Percentiles rank a stretch among this genome's conserved stretches.
These are phyloP conservation scores for Helostoma temminkii DNA, from an alignment of 2,797 vertebrate genomes.

Conservation along the genomic window DNA sequence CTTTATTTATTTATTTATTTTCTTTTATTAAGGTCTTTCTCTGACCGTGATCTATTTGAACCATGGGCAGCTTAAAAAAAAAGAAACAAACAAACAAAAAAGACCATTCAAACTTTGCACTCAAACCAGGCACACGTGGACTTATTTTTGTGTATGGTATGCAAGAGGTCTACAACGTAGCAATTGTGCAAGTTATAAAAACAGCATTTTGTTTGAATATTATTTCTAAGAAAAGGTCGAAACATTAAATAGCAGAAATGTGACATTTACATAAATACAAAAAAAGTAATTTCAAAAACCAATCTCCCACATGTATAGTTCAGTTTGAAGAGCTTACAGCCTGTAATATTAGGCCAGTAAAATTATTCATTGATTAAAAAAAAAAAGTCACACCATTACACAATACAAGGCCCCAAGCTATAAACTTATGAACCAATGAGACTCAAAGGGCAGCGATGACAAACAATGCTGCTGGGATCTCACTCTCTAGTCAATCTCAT, in stretches of 20 bases:
- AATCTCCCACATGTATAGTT: conserved; percentile 64
- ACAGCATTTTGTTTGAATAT: conserved; percentile 68
- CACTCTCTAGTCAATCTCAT: conserved; percentile 57
- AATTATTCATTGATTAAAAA: conserved; percentile 77
- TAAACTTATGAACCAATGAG: conserved; percentile 62
- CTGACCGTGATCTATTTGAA: conserved; percentile 1
- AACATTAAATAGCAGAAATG: conserved; percentile 68
- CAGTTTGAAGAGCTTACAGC: conserved; percentile 62
- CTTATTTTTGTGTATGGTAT: conserved; percentile 6
- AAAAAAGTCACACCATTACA: conserved; percentile 40
- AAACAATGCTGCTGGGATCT: conserved; percentile 66
- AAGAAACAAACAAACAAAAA: conserved; percentile 4
- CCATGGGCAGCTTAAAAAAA: conserved; percentile 27
- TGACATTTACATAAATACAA: conserved; percentile 76
- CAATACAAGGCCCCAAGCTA: conserved; percentile 63
- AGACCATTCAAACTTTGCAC: conserved; percentile 11
- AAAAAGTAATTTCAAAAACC: conserved; percentile 70
- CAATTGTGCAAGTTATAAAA: conserved; percentile 57
- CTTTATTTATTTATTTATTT: conserved; percentile 8
- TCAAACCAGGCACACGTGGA: not conserved
- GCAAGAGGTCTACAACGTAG: conserved; percentile 45
- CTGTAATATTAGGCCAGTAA: conserved; percentile 59
- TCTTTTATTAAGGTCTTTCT: conserved; percentile 30
- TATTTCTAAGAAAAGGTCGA: conserved; percentile 58
- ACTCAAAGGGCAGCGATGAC: conserved; percentile 72